Evolutionary conservation across 2,888 invertebrate genomes (phyloP).

Genomic region (Tetramorium bicarinatum): DNA sequence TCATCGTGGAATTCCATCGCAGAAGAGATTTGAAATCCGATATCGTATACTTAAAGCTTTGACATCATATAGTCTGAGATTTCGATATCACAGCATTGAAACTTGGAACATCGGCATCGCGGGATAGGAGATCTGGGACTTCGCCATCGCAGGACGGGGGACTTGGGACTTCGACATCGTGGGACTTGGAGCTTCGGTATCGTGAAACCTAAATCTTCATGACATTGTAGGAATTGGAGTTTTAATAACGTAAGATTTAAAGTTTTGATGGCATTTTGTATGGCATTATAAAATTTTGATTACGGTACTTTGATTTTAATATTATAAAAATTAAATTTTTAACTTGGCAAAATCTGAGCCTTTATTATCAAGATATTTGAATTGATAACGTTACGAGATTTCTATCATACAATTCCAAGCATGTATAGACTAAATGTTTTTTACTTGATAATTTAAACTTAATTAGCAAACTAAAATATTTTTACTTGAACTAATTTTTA

Average conservation of each 20-base stretch:
- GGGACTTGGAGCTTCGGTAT: no score
- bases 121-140: background rate
- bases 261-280: background rate
- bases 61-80: background rate
- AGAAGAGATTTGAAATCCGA: background rate
- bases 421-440: background rate
- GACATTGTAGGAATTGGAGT: slow-evolving; percentile 10
- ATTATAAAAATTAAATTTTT: background rate
- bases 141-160: slow-evolving; percentile 9
- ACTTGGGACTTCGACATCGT: background rate
- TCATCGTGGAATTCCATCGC: background rate
- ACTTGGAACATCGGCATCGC: background rate
- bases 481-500: slow-evolving; percentile 11
- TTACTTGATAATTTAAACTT: background rate
- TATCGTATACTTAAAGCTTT: no score
- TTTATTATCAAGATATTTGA: background rate
- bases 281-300: background rate
- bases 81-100: background rate
- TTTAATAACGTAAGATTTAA: background rate
- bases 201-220: background rate
- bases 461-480: background rate
- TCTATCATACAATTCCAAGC: background rate
- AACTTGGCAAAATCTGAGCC: background rate
- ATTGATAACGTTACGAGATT: background rate
- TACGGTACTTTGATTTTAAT: background rate